Evolutionary conservation across 2,113 vertebrate species (phyloP), one percentile per base, ranked within the genome.

Genomic region (Callopanchax toddi): DNA sequence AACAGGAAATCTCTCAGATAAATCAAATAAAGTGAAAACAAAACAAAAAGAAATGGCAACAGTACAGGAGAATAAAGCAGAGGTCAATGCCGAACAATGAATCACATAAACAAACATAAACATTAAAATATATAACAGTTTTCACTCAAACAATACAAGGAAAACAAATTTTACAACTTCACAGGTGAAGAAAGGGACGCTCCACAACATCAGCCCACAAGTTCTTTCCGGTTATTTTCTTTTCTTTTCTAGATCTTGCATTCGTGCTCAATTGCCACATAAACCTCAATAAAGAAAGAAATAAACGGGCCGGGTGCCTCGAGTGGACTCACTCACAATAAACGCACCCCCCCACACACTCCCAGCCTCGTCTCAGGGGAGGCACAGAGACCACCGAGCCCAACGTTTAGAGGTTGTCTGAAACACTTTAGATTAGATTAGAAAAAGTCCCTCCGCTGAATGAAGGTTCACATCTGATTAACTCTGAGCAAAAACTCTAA

Each of bases 211-310:
- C 62, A 45, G 74, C 78, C 66, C 65, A 56, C 58, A 11, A 49
- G 59, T 78, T 76, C 69, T 79, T 17, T 32, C 50, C 25, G 23
- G 13, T 49, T 2, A 26, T 32, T 34, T 12, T 3, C 2, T n/a
- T 11, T 32, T 32, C 12, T 74, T 52, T 68, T 69, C 71, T 65
- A 6, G 80, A 57, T 85, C 63, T 72, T 43, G 50, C 34, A 81
- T 84, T 44, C 84, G 82, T 89, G 86, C 80, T 83, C 77, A 34
- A 57, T 74, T 61, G 32, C 39, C 59, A 62, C 52, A 55, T 78
- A 80, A 90, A 91, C 92, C 90, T 89, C 91, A 60, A 76, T 90
- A 89, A 91, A 92, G 84, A 91, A 93, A 93, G 79, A 91, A 93
- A 92, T 84, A 86, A 92, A 91, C 55, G 83, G 91, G 89, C 88